Evolutionary conservation across 2,888 invertebrate genomes (phyloP), one percentile per base, ranked within the genome.

Genomic region (Drosophila eohydei): DNA sequence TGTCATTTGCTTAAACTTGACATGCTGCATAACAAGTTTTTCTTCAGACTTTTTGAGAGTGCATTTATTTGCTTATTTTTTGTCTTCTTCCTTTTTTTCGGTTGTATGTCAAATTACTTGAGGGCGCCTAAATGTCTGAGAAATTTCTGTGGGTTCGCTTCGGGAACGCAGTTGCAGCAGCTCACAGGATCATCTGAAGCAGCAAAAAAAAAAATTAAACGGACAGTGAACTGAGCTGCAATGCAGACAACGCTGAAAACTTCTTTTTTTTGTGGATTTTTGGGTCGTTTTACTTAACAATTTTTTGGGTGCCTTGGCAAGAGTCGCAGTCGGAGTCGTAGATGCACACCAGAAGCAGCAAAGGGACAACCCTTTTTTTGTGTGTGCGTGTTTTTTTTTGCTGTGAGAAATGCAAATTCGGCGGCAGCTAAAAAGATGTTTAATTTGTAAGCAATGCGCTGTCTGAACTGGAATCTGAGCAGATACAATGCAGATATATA

Each of bases 371-470:
- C 89, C 73, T 48, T 54, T 71, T 55, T 54, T 52, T 55, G n/a
- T 14, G 48, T 48, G 21, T n/a, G 14, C 38, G 50, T 62, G 41
- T 51, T 34, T 50, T 51, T 38, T 50, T 38, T 46, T 36, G 64
- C 69, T 81, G 71, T 84, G 88, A 82, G 86, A 89, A 87, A 87
- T 87, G 89, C 86, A 89, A 87, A 87, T 87, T 89, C 30, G 86
- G 74, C 65, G 69, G 55, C 48, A 57, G 59, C 68, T 55, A 74
- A 87, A 71, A 79, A 68, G 61, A 62, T 70, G 61, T 59, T 72
- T 80, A 89, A 89, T 85, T 85, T 81, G 85, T 89, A 69, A 72
- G 83, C 77, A 62, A 61, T 72, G 51, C 72, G 56, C 65, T 43
- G 43, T 32, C 54, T 58, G 71, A 79, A 84, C 74, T 62, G 65